Base-by-base conservation (phyloP, 2,797 vertebrate genomes). In the Sparidentex hasta region DNA sequence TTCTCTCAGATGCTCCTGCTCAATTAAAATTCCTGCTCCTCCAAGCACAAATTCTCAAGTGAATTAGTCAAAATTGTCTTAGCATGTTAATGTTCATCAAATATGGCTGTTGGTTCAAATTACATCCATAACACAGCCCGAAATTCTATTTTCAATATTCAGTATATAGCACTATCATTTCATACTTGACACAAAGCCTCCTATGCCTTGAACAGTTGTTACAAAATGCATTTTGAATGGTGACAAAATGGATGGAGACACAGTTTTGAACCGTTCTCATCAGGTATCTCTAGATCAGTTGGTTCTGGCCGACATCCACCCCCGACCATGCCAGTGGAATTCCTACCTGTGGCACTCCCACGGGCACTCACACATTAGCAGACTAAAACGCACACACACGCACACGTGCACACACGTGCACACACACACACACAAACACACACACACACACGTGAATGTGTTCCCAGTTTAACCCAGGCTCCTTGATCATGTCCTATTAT, bases 401-500 rank as follows among this genome's bases (percentile, higher is more conserved):
- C 33, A 63, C 21, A 18, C 47, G 46, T 21, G 25, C 41, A 16
- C 25, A 11, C 7, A 57, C 51, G 17, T 27, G 65, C 56, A 55
- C 25, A 5, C 17, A 47, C 62, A 29, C 23, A 12, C 44, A 14
- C 14, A 52, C 59, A 65, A 57, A 33, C n/a, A 70, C 57, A 48
- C 67, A 50, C 64, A 52, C 62, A n/a, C 38, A 69, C 58, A 57
- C 17, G 0, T 2, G 0, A 29, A 38, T 44, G 7, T 5, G n/a
- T 83, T 78, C 59, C 44, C 58, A 9, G 51, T 84, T 50, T 66
- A 25, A 52, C 61, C 70, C 46, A 21, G 38, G 7, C 43, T 72
- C 85, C 86, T 91, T 91, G 82, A 91, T 91, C 86, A 84, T 64
- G 61, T 78, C 67, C 65, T 67, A 55, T 25, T 55, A 78, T 74